Evolutionary conservation across 2,113 vertebrate species (phyloP).

Genomic region (Podilymbus podiceps): DNA sequence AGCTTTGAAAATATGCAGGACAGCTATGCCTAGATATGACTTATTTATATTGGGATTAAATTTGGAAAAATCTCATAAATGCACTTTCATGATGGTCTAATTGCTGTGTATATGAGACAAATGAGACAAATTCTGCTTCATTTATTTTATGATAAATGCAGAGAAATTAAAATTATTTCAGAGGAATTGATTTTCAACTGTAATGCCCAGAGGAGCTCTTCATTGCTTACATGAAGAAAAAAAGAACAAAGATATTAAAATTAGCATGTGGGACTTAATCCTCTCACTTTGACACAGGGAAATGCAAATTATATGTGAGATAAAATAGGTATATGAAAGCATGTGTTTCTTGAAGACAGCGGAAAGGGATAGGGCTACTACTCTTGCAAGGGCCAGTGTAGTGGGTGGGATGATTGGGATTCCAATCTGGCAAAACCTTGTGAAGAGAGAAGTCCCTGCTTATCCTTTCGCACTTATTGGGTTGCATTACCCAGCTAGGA

Average conservation of each 20-base stretch:
- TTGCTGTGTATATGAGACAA: slow-evolving; percentile 2
- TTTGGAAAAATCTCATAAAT: slow-evolving; percentile 24
- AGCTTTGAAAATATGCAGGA: not conserved
- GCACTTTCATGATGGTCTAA: slow-evolving; percentile 9
- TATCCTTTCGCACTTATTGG: not conserved
- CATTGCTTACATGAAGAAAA: slow-evolving; percentile 4
- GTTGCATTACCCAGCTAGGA: not conserved
- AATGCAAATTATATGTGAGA: not conserved
- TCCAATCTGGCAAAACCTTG: not conserved
- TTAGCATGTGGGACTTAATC: not conserved
- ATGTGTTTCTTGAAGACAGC: not conserved
- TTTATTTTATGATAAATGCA: slow-evolving; percentile 47
- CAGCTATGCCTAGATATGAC: not conserved
- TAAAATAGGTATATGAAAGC: not conserved
- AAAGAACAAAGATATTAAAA: slow-evolving; percentile 52
- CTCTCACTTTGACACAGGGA: not conserved
- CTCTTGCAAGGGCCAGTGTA: not conserved
- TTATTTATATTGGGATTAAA: not conserved
- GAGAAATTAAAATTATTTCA: slow-evolving; percentile 43
- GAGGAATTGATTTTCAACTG: slow-evolving; percentile 34
- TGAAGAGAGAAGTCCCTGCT: not conserved
- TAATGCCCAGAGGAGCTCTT: slow-evolving; percentile 18
- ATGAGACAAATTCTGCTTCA: slow-evolving; percentile 30
- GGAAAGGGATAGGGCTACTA: not conserved
- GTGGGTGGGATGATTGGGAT: not conserved